phyloP scores from a whole-genome alignment of 2,797 vertebrate genomes.

The Peromyscus nudipes region DNA sequence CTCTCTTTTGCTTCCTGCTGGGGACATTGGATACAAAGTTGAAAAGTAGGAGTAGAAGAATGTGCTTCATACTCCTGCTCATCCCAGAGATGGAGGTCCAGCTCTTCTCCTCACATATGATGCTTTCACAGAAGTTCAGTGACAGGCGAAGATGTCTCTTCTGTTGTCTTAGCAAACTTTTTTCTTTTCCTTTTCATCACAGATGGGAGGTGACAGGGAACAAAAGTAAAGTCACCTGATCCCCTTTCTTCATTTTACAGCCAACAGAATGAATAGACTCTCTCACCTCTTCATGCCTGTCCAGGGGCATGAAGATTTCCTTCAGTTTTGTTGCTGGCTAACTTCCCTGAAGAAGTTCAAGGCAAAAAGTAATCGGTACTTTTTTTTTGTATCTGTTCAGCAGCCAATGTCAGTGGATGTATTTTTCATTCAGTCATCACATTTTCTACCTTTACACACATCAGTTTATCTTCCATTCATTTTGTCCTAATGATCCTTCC shows the following conservation, averaged over 20 bases:
- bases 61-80: neutral
- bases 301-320: too few relatives aligned
- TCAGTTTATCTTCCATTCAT: neutral
- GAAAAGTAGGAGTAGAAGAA: neutral
- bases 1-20: neutral
- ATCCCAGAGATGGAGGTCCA: neutral
- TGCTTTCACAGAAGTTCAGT: neutral
- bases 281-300: fast-evolving
- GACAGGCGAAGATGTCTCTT: neutral
- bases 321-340: neutral
- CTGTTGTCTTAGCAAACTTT: neutral
- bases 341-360: neutral
- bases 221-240: neutral
- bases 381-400: neutral
- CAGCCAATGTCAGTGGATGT: neutral
- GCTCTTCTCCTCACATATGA: neutral
- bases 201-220: neutral
- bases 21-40: neutral
- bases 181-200: neutral
- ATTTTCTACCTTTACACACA: neutral
- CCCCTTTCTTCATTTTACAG: neutral
- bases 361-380: fast-evolving
- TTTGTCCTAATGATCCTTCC: neutral
- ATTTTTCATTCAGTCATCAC: neutral
- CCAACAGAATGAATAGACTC: neutral